Base-by-base conservation (phyloP, 2,113 vertebrate genomes). In the Charina bottae region DNA sequence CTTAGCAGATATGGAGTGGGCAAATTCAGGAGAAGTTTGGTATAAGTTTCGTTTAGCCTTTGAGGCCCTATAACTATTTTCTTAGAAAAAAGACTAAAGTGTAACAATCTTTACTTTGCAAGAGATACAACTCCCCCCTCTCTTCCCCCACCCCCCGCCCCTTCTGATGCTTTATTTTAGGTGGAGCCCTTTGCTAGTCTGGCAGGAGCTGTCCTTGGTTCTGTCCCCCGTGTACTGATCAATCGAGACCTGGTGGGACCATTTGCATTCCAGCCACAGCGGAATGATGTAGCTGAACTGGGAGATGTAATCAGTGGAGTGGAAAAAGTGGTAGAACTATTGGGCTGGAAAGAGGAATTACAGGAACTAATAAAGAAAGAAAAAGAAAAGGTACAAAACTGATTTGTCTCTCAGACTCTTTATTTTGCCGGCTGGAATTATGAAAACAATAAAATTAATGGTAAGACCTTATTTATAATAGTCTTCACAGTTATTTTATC, bases 121-220 rank as follows among this genome's bases (percentile, higher is more conserved):
- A 86, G 85, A 89, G 90, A 90, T 24, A 0, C 0, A 88, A 9
- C 53, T 28, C 78, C 68, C 7, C 21, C n/a, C n/a, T n/a, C n/a
- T n/a, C 53, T 28, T 60, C 68, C 7, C 9, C 33, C 17, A 42
- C n/a, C n/a, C n/a, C n/a, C 72, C 37, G 6, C 33, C 68, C 7
- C 42, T 64, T 4, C 56, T n/a, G 26, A 2, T 54, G 53, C 49
- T 0, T 56, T 58, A 42, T 11, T 0, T 90, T 83, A 99, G 99
- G 99, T 99, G 97, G 98, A 99, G 93, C 99, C 99, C 33, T 99
- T 99, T 24, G 98, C 99, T 95, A 98, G 99, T 92, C 96, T 99
- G 95, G 98, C 98, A 0, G 98, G 98, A 58, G 98, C 98, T 0
- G 97, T 98, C 6, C 94, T 96, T 37, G 53, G 96, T 86, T 98